These are phyloP conservation scores for Steatocranus sp. DNA, from an alignment of 2,797 vertebrate species.

Conservation along the genomic window DNA sequence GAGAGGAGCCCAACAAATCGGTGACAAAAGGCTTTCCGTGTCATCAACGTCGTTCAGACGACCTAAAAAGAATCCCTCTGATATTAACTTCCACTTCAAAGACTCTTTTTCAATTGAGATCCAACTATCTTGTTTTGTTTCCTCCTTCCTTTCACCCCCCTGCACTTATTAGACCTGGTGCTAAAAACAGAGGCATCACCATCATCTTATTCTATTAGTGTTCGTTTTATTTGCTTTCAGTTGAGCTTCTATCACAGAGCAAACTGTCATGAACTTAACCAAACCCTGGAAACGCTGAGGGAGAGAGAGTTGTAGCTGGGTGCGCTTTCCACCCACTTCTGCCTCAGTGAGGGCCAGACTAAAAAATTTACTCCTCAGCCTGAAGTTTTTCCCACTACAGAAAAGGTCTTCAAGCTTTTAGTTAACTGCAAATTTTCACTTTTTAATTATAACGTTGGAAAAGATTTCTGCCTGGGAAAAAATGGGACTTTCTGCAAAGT, in stretches of 20 bases:
- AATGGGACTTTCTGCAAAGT: background rate
- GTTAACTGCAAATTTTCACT: background rate
- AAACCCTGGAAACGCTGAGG: slow-evolving; percentile 79
- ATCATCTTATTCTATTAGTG: slow-evolving; percentile 69
- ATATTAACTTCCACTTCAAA: slow-evolving; percentile 92
- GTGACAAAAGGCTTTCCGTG: slow-evolving; percentile 95
- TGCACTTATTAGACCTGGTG: slow-evolving; percentile 81
- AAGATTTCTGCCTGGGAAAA: background rate
- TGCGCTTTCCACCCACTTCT: slow-evolving; percentile 53
- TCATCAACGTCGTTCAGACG: slow-evolving; percentile 97
- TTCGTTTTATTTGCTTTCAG: slow-evolving; percentile 85
- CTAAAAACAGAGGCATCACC: slow-evolving; percentile 81
- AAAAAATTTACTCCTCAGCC: background rate
- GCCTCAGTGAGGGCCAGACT: background rate
- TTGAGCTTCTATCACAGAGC: slow-evolving; percentile 83
- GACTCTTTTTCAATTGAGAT: slow-evolving; percentile 90
- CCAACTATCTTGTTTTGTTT: slow-evolving; percentile 83
- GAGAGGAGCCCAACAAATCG: slow-evolving; percentile 91
- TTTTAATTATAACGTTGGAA: background rate
- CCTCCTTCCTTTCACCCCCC: slow-evolving; percentile 17
- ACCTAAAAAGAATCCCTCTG: slow-evolving; percentile 92
- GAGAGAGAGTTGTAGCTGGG: slow-evolving; percentile 27
- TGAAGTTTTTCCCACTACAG: slow-evolving; percentile 8
- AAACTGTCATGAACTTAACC: slow-evolving; percentile 90
- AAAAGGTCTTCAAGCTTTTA: background rate